Conservation (phyloP, 2,113 vertebrate species). For the Emydocephalus ijimae region DNA sequence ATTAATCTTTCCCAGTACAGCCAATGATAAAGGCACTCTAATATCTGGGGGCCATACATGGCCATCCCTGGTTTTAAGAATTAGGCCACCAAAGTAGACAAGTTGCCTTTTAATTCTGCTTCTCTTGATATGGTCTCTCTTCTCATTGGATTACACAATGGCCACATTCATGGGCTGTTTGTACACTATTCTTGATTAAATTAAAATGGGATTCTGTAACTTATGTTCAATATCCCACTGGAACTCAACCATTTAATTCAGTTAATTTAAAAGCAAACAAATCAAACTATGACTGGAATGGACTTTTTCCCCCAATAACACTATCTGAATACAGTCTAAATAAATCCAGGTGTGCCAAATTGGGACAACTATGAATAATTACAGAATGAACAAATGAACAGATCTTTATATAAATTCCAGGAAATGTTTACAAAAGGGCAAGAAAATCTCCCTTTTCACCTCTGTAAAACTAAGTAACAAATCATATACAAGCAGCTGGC, state of each 20-base stretch:
- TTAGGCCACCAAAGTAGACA: background rate
- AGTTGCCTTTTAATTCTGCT: background rate
- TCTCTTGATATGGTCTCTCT: background rate
- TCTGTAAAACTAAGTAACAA: background rate
- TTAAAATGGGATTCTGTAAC: background rate
- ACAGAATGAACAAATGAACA: background rate
- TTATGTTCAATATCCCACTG: background rate
- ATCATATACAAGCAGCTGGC: background rate
- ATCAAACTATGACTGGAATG: background rate
- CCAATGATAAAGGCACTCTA: background rate
- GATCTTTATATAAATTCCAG: background rate
- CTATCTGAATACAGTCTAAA: background rate
- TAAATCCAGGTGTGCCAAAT: background rate
- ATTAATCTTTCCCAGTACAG: background rate
- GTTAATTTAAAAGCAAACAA: background rate
- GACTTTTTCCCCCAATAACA: background rate
- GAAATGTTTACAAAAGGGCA: background rate
- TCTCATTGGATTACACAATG: background rate
- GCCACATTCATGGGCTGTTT: background rate
- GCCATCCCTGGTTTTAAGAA: background rate
- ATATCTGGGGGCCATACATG: background rate
- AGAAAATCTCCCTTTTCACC: background rate
- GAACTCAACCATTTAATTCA: background rate
- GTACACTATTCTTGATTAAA: background rate
- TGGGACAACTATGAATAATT: background rate